A percentile compares a stretch with the other conserved stretches of the same genome.
Conservation (phyloP, 1,140 invertebrate genomes). For the Cyrtorhinus lividipennis region DNA sequence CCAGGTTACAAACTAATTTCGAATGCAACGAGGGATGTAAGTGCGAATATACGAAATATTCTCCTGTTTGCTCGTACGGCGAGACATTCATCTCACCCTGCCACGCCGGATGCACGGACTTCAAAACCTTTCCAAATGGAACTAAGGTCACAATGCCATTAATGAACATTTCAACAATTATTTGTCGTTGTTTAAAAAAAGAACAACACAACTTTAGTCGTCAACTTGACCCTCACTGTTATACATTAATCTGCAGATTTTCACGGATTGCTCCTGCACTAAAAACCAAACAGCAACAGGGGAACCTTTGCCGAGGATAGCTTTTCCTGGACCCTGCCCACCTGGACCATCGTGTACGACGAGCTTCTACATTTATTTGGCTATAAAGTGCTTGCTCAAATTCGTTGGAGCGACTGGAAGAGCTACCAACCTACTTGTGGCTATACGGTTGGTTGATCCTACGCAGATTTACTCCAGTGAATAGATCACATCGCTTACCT, state of each 20-base stretch:
- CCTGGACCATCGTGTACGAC: constrained; percentile 48
- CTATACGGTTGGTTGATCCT: constrained; percentile 40
- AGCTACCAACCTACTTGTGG: constrained; percentile 50
- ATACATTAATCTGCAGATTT: too few relatives aligned
- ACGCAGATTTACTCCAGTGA: too few relatives aligned
- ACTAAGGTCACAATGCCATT: constrained; percentile 14
- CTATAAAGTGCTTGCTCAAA: constrained; percentile 47
- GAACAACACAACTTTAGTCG: too few relatives aligned
- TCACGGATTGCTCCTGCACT: constrained; percentile 23
- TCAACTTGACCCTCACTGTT: too few relatives aligned
- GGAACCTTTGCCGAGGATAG: background rate
- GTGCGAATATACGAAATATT: constrained; percentile 46
- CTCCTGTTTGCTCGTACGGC: constrained; percentile 46
- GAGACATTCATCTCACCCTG: constrained; percentile 52
- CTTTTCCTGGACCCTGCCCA: constrained; percentile 38
- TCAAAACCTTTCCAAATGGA: constrained; percentile 14
- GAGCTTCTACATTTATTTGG: constrained; percentile 47
- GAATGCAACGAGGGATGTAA: constrained; percentile 45
- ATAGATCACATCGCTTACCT: too few relatives aligned
- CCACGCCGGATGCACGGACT: constrained; percentile 45
- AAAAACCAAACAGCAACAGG: background rate
- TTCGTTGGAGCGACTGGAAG: constrained; percentile 49
- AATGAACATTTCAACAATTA: background rate
- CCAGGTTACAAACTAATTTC: background rate
- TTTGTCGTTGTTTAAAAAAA: too few relatives aligned